A percentile compares a stretch with the other conserved stretches of the same genome.
These are phyloP conservation scores for Oreotragus oreotragus DNA, from an alignment of 2,113 vertebrate genomes.

Conservation along the genomic window DNA sequence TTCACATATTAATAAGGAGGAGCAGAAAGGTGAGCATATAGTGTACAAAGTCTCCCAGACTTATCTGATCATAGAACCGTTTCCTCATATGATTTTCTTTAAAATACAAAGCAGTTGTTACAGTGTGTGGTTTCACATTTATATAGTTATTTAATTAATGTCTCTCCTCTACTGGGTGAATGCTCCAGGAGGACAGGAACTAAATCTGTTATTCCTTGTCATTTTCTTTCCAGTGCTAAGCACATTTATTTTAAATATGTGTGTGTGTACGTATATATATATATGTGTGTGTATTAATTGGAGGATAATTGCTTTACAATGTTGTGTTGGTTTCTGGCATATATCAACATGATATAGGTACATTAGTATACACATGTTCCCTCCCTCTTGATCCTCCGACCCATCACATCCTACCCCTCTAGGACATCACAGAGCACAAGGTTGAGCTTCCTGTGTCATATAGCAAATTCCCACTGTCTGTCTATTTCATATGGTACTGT, in stretches of 20 bases:
- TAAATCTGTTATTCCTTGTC: background rate
- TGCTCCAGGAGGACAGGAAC: background rate
- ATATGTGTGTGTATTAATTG: background rate
- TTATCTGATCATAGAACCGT: background rate
- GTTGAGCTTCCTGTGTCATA: background rate
- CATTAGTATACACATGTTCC: background rate
- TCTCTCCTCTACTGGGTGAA: background rate
- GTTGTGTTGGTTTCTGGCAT: background rate
- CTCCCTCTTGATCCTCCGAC: background rate
- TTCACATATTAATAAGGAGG: background rate
- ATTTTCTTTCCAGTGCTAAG: background rate
- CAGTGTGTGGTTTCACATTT: background rate
- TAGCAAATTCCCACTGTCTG: background rate
- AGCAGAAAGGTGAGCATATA: background rate
- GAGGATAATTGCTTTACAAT: background rate
- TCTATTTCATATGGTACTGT: background rate
- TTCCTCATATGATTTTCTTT: background rate
- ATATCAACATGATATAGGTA: background rate
- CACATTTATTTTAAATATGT: background rate
- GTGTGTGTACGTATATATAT: background rate
- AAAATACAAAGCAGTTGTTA: background rate
- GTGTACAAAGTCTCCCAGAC: background rate
- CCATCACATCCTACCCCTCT: background rate
- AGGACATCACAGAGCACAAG: background rate
- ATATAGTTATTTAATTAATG: background rate